Conservation (phyloP, 1,140 invertebrate genomes). For the Cydia strobilella region DNA sequence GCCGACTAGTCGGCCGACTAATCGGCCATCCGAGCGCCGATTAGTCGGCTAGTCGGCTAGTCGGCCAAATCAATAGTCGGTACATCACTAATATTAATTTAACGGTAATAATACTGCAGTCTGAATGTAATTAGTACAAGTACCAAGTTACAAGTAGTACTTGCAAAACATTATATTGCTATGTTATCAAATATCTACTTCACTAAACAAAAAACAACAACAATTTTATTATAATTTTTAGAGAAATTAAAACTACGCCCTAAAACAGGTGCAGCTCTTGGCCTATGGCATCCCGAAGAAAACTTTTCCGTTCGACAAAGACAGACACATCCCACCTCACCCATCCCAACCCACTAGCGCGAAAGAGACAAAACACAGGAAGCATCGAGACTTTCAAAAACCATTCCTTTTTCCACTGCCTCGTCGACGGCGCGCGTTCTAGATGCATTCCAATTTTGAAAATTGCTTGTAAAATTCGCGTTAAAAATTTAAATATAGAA, state of each 20-base stretch:
- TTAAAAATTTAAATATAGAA: background rate
- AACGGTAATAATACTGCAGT: too few species aligned
- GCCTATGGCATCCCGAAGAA: slow-evolving; percentile 59
- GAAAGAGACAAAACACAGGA: slow-evolving; percentile 64
- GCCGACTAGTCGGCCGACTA: too few species aligned
- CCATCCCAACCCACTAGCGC: slow-evolving; percentile 45
- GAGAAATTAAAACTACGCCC: background rate
- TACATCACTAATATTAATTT: too few species aligned
- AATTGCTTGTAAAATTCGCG: background rate
- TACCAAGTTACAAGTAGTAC: too few species aligned
- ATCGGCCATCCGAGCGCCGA: too few species aligned
- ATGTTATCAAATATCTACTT: too few species aligned
- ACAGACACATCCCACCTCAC: slow-evolving; percentile 54
- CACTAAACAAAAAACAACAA: background rate
- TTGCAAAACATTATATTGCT: too few species aligned
- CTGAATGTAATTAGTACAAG: too few species aligned
- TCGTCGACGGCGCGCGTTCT: slow-evolving; percentile 38
- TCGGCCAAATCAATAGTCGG: too few species aligned
- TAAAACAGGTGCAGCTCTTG: slow-evolving; percentile 42
- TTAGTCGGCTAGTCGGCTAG: too few species aligned
- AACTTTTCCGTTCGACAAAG: slow-evolving; percentile 55
- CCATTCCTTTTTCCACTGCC: slow-evolving; percentile 56
- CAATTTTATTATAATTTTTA: slow-evolving; percentile 12
- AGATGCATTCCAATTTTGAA: slow-evolving; percentile 19
- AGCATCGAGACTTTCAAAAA: slow-evolving; percentile 51